Base-by-base conservation (phyloP, 2,888 invertebrate species). In the Tetrapedia diversipes region DNA sequence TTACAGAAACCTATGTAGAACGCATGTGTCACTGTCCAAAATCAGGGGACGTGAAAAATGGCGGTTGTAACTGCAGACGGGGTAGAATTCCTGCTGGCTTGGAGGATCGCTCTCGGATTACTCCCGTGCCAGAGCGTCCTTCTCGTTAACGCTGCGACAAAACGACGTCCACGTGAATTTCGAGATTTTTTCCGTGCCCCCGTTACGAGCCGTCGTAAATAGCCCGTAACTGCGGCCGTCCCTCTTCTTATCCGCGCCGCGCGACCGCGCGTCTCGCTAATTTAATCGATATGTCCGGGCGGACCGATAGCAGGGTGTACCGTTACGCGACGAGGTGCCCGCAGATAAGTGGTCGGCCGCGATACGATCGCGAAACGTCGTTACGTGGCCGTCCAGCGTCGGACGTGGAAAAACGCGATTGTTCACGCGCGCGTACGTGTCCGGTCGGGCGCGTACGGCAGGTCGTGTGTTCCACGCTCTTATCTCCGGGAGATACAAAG, bases 401-500 rank as follows among this genome's bases (percentile, higher is more conserved):
- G 51, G 66, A 60, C 32, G 56, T 53, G 57, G 60, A 80, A 77
- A 83, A 75, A 73, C 61, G 37, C 47, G 24, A 54, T 61, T 61
- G 47, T 61, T 51, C 63, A 41, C 45, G 29, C 47, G 24, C n/a
- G 49, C 14, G 53, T 57, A 63, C 65, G 63, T 56, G 24, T 59
- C 4, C 53, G 51, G 16, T 11, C 53, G 57, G 19, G 53, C 47
- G 56, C 27, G 45, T 64, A 63, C 53, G 49, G 24, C 61, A 43
- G 63, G 19, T 69, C 67, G 63, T 79, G 69, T 64, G 47, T 69
- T 61, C 54, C 34, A 32, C 56, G 27, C 41, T 27, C 73, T 82
- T 84, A 84, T 84, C 84, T 68, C 57, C 65, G 43, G 70, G 51
- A 76, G 78, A 80, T 82, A 82, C 74, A 84, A 79, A 76, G 70